Base-by-base conservation (phyloP, 92 coral and sea anemone genomes). In the Isaurus tuberculatus region DNA sequence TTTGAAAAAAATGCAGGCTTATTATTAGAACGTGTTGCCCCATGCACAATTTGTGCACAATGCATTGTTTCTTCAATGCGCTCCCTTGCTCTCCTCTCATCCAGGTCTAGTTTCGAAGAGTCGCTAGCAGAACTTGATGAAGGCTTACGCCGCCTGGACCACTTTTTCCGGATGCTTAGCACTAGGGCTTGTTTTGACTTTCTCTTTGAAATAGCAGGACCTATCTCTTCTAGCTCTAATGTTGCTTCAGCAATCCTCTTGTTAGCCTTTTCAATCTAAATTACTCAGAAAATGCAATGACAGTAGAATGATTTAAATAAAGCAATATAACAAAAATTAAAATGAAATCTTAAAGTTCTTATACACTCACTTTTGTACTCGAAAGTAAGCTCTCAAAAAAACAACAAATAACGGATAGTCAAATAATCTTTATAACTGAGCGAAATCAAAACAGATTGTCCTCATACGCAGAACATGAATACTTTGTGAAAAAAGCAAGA, bases 401-500 rank as follows among this genome's bases (percentile, higher is more conserved):
- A 55, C 28, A 26, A 20, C n/a, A 55, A 55, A 55, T 55, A 55
- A 20, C 63, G 63, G 63, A 55, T 19, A 55, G 63, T 26, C 63
- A 55, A 55, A 55, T 55, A 55, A 55, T 55, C 63, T 55, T 55
- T 55, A 55, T 55, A 55, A 55, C 63, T 55, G 63, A 55, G 28
- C 63, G 63, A 55, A 55, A 55, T 53, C 28, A 53, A 53, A 53
- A 53, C 63, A 53, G 63, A 53, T 55, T 55, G 26, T 55, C 63
- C 63, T 55, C 63, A 55, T 55, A 55, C 63, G 63, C 63, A 55
- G 63, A 55, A 55, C 63, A 55, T 55, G 63, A 55, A 55, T 55
- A 55, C 63, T 55, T 19, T 55, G 63, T 55, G 63, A 55, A 55
- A 55, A 55, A 55, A 55, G 63, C 63, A 55, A 55, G 63, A 55